Percentiles rank a stretch among this genome's conserved stretches.
Conservation (phyloP, 2,888 invertebrate genomes). For the Nomada lathburiana region DNA sequence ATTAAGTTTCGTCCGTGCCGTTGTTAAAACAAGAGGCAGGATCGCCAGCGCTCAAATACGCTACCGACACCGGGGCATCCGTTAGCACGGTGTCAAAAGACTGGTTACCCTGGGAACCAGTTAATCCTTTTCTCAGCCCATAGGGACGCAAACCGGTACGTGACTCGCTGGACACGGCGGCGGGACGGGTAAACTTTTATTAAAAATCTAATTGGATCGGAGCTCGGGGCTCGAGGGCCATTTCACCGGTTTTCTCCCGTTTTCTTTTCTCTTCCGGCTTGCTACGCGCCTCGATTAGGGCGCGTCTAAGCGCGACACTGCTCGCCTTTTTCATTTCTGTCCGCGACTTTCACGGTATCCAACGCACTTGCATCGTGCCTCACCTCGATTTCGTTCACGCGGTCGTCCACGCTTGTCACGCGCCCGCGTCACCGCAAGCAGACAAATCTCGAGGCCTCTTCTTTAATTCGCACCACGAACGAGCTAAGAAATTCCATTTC, state of each 20-base stretch:
- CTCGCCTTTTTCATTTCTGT: conserved; percentile 2
- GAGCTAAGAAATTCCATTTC: conserved; percentile 6
- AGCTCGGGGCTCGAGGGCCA: conserved; percentile 72
- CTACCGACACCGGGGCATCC: conserved; percentile 51
- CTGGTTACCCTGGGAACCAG: conserved; percentile 68
- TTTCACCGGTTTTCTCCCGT: conserved; percentile 60
- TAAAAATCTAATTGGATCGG: conserved; percentile 80
- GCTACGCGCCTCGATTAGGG: conserved; percentile 20
- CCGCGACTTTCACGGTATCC: background rate
- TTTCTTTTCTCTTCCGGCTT: conserved; percentile 30
- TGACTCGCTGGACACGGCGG: conserved; percentile 67
- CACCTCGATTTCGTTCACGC: background rate
- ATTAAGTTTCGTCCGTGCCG: background rate
- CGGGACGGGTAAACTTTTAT: conserved; percentile 80
- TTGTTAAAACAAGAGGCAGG: conserved; percentile 6
- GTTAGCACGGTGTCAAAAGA: conserved; percentile 65
- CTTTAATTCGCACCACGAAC: background rate
- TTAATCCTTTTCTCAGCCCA: conserved; percentile 74
- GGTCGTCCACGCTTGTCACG: no score
- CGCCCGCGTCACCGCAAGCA: background rate
- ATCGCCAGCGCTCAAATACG: conserved; percentile 42
- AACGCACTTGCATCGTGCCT: conserved; percentile 10
- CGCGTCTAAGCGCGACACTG: conserved; percentile 33
- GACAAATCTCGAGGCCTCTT: background rate
- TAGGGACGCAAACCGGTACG: conserved; percentile 71